Evolutionary conservation across 1,140 invertebrate species (phyloP), one percentile per base, ranked within the genome.

Genomic region (Atta colombica): DNA sequence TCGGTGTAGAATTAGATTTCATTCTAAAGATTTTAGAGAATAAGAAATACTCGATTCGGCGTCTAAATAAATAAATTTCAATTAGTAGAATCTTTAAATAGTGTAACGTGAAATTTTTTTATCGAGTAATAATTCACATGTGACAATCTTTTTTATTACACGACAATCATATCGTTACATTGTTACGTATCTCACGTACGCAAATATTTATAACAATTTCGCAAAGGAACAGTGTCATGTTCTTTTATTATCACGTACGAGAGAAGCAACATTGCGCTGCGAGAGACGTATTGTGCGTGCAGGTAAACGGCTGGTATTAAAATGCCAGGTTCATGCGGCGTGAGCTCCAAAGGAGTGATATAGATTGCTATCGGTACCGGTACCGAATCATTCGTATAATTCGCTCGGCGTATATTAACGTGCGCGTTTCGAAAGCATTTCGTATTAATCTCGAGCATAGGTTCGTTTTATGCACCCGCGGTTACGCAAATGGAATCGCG

Each of bases 301-400:
- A 14, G 14, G 51, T 60, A 86, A 88, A 71, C 58, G 74, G 12
- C 18, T 28, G 45, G 58, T 63, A 84, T 90, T 90, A 89, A 90
- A 84, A 90, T 90, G 84, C 77, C 88, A 78, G 72, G 85, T 84
- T 89, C 84, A 89, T 90, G 28, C 35, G 55, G 45, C 39, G 28
- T 21, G 55, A 51, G 12, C 18, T 31, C 68, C 21, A 18, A 60
- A 53, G 53, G 71, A 89, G 55, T 88, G 72, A 75, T 71, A 82
- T 61, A 84, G 69, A 87, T 81, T 80, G 77, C 49, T 86, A 77
- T 69, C 68, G 49, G 60, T 71, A 72, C 61, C 85, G 68, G 80
- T 75, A 65, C 55, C 72, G 72, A 84, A 90, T 87, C 72, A 49
- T 39, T 80, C 49, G 53, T 84, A 84, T 65, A 61, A 69, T 82